phyloP scores from a whole-genome alignment of 2,797 vertebrate species.

The Chrosomus eos region DNA sequence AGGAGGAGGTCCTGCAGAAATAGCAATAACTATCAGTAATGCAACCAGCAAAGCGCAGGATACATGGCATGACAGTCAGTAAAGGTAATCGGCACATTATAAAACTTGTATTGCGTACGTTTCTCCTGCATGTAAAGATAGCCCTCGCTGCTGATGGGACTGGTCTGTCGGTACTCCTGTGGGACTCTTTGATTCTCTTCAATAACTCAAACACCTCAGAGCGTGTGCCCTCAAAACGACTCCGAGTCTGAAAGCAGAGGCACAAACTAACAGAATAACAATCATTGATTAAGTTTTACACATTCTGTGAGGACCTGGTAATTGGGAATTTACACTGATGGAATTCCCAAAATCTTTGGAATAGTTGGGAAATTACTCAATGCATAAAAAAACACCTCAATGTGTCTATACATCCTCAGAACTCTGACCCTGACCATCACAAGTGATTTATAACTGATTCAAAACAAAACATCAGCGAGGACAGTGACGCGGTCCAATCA shows the following conservation, averaged over 20 bases:
- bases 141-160: constrained; percentile 91
- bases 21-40: background rate
- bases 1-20: constrained; percentile 87
- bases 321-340: background rate
- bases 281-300: constrained; percentile 27
- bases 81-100: background rate
- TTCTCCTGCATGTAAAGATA: constrained; percentile 98
- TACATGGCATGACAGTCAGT: background rate
- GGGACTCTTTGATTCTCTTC: constrained; percentile 92
- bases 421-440: constrained; percentile 17
- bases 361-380: background rate
- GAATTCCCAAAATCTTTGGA: too few species aligned
- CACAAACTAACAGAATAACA: background rate
- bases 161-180: constrained; percentile 90
- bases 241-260: constrained; percentile 84
- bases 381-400: too few species aligned
- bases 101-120: constrained; percentile 77
- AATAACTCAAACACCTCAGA: constrained; percentile 94
- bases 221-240: constrained; percentile 93
- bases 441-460: background rate
- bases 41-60: background rate
- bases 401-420: background rate
- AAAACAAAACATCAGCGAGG: constrained; percentile 5
- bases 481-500: background rate
- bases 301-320: background rate